A percentile compares a stretch with the other conserved stretches of the same genome.
phyloP scores from a whole-genome alignment of 2,113 vertebrate genomes.

The Brachyhypopomus gauderio region DNA sequence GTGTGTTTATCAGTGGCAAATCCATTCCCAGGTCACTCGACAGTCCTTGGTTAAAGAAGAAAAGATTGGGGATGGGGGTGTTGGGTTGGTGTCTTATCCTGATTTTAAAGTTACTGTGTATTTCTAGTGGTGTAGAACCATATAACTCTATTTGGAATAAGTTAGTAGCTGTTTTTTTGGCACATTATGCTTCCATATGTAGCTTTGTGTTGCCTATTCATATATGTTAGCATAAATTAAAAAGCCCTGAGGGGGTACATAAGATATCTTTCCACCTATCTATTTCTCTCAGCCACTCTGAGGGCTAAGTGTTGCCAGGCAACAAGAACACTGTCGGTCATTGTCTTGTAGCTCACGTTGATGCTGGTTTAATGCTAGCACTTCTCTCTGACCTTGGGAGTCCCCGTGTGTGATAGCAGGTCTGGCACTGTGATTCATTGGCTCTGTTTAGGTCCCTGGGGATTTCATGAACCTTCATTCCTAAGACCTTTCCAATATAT shows the following conservation, averaged over 20 bases:
- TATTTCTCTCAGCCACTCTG: not conserved
- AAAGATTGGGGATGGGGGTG: not conserved
- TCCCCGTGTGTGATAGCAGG: constrained; percentile 2
- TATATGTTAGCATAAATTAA: not conserved
- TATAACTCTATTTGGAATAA: not conserved
- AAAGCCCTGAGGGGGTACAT: not conserved
- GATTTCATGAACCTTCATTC: not conserved
- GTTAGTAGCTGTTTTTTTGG: not conserved
- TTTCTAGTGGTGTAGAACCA: not conserved
- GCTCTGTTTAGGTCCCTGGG: constrained; percentile 11
- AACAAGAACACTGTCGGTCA: constrained; percentile 45
- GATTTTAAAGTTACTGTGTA: not conserved
- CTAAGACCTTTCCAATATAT: not conserved
- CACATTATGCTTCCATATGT: not conserved
- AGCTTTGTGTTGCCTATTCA: not conserved
- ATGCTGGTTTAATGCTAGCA: constrained; percentile 31
- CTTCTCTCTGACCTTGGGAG: constrained; percentile 21
- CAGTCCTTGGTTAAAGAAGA: not conserved
- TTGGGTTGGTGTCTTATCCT: not conserved
- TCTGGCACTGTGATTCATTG: constrained; percentile 21
- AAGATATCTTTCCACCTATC: not conserved
- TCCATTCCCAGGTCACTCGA: not conserved
- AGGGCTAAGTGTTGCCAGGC: constrained; percentile 49
- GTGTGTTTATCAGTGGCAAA: not conserved
- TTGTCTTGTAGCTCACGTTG: constrained; percentile 40